A percentile compares a stretch with the other conserved stretches of the same genome.
These are phyloP conservation scores for Nymphalis io DNA, from an alignment of 1,140 invertebrate genomes.

Conservation along the genomic window DNA sequence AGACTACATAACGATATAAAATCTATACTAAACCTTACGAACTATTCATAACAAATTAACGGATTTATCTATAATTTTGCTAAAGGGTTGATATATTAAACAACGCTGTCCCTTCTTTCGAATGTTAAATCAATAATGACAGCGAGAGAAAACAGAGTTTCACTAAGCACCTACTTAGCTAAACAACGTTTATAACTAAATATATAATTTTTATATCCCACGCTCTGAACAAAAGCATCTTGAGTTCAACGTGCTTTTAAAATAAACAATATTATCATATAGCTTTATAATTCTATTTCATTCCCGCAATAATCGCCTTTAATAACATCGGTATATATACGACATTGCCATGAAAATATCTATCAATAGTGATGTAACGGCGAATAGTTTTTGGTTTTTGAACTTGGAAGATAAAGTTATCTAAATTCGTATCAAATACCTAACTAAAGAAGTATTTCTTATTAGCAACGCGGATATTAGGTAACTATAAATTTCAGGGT, in stretches of 20 bases:
- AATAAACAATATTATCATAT: slow-evolving; percentile 8
- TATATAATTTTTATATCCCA: too few species aligned
- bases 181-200: too few species aligned
- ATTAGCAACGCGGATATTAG: background rate
- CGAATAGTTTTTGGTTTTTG: background rate
- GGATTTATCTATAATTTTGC: too few species aligned
- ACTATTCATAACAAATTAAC: too few species aligned
- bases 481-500: background rate
- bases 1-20: too few species aligned
- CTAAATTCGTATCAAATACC: background rate
- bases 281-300: background rate
- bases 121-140: too few species aligned
- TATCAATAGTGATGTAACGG: slow-evolving; percentile 8
- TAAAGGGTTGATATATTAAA: too few species aligned
- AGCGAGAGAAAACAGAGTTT: too few species aligned
- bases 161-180: too few species aligned
- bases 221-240: background rate
- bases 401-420: background rate
- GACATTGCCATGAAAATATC: background rate
- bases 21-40: too few species aligned
- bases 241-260: slow-evolving; percentile 12
- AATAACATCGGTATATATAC: background rate
- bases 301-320: background rate
- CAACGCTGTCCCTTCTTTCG: too few species aligned
- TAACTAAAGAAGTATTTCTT: background rate